Evolutionary conservation across 2,113 vertebrate genomes (phyloP), one percentile per base, ranked within the genome.

Genomic region (Callipepla californica): DNA sequence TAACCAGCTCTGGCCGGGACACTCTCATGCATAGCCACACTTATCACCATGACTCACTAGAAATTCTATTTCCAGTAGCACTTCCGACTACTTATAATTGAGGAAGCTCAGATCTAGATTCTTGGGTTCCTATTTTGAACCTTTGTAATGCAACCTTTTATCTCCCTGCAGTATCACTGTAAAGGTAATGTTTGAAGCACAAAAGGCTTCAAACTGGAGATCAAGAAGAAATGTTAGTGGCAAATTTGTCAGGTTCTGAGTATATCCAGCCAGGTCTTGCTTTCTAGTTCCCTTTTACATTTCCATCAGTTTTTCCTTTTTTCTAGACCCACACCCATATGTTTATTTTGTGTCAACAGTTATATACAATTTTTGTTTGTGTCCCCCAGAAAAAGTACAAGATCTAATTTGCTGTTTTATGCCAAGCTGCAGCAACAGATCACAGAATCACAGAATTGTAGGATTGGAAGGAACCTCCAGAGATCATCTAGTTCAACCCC

Each of bases 11-110:
- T 70, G 40, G n/a, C 11, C 9, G 47, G 40, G 34, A 44, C 13
- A 26, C 0, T 2, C 6, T 65, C 44, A 7, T 28, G 21, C 25
- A 20, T 65, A 61, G 26, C 9, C 20, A 66, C 40, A 2, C 0
- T 1, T 11, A 21, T 14, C 51, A 36, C 36, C 73, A 69, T 30
- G 65, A 48, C 50, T 65, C 8, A 44, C 0, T 1, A 13, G 7
- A n/a, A 42, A 6, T 16, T 44, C 8, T 30, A n/a, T 34, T 72
- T n/a, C n/a, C 58, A 2, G 11, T 48, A 81, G 11, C 9, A 34
- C 25, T 77, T 78, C 13, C 34, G 53, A 11, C 25, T 51, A 8
- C 21, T 74, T 74, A 70, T 70, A 53, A 36, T 16, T 36, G 22
- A 44, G 50, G 9, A 40, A 16, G 7, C 3, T 75, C 2, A 18